Base-by-base conservation (phyloP, 2,797 vertebrate species). In the Todus mexicanus region DNA sequence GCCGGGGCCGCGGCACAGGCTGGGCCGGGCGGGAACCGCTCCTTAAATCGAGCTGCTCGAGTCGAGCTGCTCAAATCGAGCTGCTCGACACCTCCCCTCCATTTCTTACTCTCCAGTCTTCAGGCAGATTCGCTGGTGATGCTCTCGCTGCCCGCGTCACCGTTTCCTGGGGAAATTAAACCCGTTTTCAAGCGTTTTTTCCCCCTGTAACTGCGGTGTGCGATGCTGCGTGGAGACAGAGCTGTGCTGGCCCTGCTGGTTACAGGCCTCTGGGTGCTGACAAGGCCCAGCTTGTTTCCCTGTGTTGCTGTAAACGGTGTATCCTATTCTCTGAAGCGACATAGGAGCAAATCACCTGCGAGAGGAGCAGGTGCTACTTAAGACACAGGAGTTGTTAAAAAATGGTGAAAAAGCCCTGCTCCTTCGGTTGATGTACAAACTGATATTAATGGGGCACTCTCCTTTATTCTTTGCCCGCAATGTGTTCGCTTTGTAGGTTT, bases 401-500 rank as follows among this genome's bases (percentile, higher is more conserved):
- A 35, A 37, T 3, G 4, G 1, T 80, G 12, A 31, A 16, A 23
- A 74, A 73, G 43, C 31, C 5, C 2, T 20, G 15, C 2, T 5
- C 25, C n/a, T 71, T 54, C 35, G 33, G 11, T 33, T 50, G 40
- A 21, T 80, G 47, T 71, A 5, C 15, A 15, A 3, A 9, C 29
- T 45, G 37, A 2, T 47, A 5, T 35, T 65, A 31, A 20, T 1
- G 3, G 38, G 12, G 40, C n/a, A 77, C 35, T 1, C 12, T 25
- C 6, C 2, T 53, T 70, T 69, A 12, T 27, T 72, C n/a, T 74
- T 89, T 73, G 23, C 12, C 13, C 74, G 85, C 3, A 8, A 13
- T 76, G 37, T 29, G 4, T 93, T 82, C 96, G 19, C 70, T 92
- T 90, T 89, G 38, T 75, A 99, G 99, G 97, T 99, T 95, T 97